Evolutionary conservation across 2,797 vertebrate genomes (phyloP).

Genomic region (Poecilia velifera): DNA sequence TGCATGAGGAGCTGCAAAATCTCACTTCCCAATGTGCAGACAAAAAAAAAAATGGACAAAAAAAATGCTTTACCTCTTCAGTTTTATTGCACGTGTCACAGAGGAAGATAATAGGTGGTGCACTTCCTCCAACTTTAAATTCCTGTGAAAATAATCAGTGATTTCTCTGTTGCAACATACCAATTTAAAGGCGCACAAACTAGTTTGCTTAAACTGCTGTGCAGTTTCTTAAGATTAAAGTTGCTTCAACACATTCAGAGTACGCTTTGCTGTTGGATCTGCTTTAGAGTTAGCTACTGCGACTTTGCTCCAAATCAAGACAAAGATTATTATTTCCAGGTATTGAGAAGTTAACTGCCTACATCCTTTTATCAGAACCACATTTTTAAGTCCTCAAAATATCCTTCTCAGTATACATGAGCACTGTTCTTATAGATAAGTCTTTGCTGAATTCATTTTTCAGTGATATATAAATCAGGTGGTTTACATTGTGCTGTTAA

Average conservation of each 20-base stretch:
- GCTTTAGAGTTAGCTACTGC: neutral
- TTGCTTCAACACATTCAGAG: neutral
- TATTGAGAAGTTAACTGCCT: neutral
- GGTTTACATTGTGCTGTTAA: slow-evolving; percentile 7
- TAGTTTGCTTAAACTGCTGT: neutral
- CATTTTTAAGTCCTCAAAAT: neutral
- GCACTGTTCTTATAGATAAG: neutral
- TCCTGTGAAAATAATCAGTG: neutral
- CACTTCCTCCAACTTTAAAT: neutral
- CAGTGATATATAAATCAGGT: slow-evolving; percentile 3
- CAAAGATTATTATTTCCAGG: neutral
- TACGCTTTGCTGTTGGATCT: neutral
- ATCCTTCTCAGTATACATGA: neutral
- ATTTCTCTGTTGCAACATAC: neutral
- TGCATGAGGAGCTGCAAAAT: no score
- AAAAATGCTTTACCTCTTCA: neutral
- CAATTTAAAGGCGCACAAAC: neutral
- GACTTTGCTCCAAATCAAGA: neutral
- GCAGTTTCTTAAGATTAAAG: neutral
- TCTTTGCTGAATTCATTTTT: neutral
- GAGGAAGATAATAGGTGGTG: neutral
- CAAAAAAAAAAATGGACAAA: neutral
- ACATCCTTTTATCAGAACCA: neutral
- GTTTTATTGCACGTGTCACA: neutral
- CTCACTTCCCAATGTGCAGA: no score